Evolutionary conservation across 2,888 invertebrate species (phyloP).

Genomic region (Stenodema calcarata): DNA sequence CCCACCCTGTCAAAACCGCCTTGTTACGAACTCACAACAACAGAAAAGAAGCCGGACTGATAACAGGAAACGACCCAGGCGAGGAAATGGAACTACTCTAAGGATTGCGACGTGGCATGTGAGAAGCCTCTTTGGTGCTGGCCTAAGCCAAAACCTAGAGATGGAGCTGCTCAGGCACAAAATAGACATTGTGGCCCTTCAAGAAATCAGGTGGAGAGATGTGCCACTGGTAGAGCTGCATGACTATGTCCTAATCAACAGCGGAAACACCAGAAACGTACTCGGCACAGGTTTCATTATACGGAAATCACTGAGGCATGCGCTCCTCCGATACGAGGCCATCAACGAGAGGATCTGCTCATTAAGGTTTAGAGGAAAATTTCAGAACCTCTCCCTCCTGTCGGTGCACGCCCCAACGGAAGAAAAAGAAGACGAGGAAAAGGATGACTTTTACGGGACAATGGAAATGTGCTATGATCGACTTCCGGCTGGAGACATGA

Average conservation of each 20-base stretch:
- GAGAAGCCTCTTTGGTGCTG: neutral
- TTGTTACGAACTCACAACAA: neutral
- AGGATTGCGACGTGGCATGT: neutral
- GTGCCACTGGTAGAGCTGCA: neutral
- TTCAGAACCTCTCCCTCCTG: neutral
- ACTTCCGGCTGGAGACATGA: neutral
- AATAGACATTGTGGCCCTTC: neutral
- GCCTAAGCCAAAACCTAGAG: neutral
- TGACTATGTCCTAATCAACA: neutral
- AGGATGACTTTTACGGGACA: neutral
- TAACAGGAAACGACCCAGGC: neutral
- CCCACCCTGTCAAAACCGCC: neutral
- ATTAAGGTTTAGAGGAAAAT: neutral
- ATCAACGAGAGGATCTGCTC: neutral
- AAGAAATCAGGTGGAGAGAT: neutral
- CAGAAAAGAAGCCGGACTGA: neutral
- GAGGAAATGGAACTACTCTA: neutral
- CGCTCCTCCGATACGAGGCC: neutral
- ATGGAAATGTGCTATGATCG: neutral
- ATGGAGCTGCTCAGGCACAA: neutral
- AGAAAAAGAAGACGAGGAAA: neutral
- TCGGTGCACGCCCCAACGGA: neutral
- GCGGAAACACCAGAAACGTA: neutral
- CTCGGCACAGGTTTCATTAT: conserved; percentile 4
- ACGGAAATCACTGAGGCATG: neutral